Conservation (phyloP, 2,797 vertebrate genomes). For the Coluber constrictor region DNA sequence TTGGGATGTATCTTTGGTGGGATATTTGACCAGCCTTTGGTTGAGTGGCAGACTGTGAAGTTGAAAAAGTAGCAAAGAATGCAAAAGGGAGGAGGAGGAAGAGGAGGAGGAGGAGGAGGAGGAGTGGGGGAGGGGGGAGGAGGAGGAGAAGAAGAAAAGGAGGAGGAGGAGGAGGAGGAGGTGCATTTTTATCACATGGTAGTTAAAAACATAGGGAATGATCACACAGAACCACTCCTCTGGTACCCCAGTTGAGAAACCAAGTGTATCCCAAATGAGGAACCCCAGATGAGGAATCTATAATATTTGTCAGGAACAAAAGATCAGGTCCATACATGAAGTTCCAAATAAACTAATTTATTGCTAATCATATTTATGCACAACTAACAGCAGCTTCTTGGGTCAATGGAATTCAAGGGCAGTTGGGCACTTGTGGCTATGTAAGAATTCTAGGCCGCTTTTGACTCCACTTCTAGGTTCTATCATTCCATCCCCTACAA, state of each 20-base stretch:
- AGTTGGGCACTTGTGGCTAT: too few relatives aligned
- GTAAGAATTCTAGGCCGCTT: too few relatives aligned
- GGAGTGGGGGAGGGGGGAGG: rapidly evolving
- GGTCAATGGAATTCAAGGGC: too few relatives aligned
- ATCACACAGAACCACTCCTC: not conserved
- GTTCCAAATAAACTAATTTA: too few relatives aligned
- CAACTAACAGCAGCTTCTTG: too few relatives aligned
- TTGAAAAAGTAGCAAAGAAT: not conserved
- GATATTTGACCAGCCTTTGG: not conserved
- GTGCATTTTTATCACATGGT: too few relatives aligned
- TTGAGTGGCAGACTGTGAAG: not conserved
- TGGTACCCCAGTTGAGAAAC: not conserved
- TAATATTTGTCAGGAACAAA: too few relatives aligned
- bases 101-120: rapidly evolving
- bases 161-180: too few relatives aligned
- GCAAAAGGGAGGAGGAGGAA: not conserved
- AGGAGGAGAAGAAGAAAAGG: rapidly evolving
- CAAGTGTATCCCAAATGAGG: not conserved
- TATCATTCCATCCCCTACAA: not conserved
- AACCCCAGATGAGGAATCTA: not conserved
- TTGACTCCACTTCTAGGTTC: too few relatives aligned
- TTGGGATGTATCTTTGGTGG: not conserved
- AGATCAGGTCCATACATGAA: too few relatives aligned
- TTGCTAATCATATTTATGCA: too few relatives aligned
- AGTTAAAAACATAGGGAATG: not conserved